Evolutionary conservation across 2,888 invertebrate genomes (phyloP).

Genomic region (Eristalis tenax): DNA sequence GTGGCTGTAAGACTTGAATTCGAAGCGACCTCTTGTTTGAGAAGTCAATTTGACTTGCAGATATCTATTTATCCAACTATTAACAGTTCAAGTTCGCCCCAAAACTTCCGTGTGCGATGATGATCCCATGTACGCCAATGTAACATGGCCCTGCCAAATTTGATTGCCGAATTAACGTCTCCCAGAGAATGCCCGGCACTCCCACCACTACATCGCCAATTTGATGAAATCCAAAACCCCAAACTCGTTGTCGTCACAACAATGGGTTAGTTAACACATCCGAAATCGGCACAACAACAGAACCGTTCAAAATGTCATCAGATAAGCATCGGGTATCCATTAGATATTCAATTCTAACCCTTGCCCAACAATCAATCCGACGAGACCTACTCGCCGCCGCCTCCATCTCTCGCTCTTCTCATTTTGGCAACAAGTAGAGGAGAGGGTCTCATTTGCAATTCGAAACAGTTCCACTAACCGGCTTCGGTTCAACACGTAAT

Average conservation of each 20-base stretch:
- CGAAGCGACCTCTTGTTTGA: background rate
- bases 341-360: background rate
- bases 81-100: background rate
- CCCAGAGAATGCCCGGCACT: too few relatives aligned
- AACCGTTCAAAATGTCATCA: background rate
- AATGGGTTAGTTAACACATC: background rate
- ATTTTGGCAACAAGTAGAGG: constrained; percentile 27
- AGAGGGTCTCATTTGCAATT: constrained; percentile 48
- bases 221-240: too few relatives aligned
- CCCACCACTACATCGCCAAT: too few relatives aligned
- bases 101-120: background rate
- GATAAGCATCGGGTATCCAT: background rate
- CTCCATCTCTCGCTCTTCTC: background rate
- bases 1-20: background rate
- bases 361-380: background rate
- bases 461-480: constrained; percentile 16
- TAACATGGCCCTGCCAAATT: background rate
- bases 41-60: background rate
- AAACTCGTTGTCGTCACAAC: background rate
- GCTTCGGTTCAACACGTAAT: background rate
- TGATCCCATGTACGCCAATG: background rate
- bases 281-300: background rate
- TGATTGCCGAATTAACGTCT: background rate
- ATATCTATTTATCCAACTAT: background rate
- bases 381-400: background rate